Conservation (phyloP, 2,797 vertebrate species). For the Semaprochilodus insignis region DNA sequence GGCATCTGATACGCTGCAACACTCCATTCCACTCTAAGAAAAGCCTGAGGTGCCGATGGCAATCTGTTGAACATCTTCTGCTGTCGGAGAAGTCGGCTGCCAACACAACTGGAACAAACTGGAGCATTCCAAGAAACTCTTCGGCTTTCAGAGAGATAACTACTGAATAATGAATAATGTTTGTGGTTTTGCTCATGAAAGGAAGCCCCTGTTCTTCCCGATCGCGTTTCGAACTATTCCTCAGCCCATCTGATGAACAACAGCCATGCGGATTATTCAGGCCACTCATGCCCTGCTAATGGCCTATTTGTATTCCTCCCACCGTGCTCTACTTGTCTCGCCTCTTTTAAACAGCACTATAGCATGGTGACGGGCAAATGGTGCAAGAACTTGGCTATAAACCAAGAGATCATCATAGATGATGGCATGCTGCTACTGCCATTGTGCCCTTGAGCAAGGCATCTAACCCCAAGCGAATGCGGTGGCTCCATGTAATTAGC, state of each 20-base stretch:
- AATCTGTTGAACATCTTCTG: constrained; percentile 7
- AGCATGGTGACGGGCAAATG: background rate
- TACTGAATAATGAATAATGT: constrained; percentile 20
- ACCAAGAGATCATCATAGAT: background rate
- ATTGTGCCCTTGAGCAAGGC: background rate
- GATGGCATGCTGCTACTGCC: background rate
- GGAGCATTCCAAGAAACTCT: background rate
- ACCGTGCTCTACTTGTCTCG: background rate
- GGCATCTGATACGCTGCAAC: background rate
- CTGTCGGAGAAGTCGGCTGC: background rate
- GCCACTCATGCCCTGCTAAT: background rate
- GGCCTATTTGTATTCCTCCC: background rate
- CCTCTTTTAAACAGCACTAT: background rate
- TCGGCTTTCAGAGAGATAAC: constrained; percentile 2
- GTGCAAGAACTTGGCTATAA: background rate
- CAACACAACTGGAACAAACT: background rate
- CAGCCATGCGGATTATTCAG: background rate
- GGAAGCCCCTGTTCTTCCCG: background rate
- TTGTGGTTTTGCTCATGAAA: constrained; percentile 3
- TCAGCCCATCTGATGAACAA: background rate
- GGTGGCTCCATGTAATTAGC: background rate
- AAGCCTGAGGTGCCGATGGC: constrained; percentile 6
- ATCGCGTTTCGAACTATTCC: no score
- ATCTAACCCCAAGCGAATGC: background rate
- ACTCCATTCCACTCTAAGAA: background rate